Conservation (phyloP, 2,797 vertebrate species). For the Manis javanica region DNA sequence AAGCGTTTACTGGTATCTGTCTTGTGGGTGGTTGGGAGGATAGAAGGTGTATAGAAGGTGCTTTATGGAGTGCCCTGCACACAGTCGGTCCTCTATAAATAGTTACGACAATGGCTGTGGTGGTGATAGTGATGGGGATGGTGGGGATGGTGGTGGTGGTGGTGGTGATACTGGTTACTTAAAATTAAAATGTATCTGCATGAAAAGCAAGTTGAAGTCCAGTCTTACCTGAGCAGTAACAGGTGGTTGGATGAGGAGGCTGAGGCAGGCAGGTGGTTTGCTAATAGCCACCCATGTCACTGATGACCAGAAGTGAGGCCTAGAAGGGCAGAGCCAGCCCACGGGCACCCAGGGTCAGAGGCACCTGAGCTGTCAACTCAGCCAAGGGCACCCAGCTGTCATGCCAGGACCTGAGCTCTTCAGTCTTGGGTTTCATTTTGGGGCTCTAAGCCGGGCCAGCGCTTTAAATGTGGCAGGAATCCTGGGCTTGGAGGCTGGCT, state of each 20-base stretch:
- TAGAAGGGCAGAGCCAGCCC: neutral
- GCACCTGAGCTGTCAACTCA: neutral
- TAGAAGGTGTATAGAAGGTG: neutral
- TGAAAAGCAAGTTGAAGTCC: neutral
- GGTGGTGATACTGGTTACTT: neutral
- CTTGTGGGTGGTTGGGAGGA: neutral
- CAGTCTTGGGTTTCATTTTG: neutral
- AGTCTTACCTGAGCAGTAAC: neutral
- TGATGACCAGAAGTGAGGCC: neutral
- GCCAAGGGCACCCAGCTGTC: neutral
- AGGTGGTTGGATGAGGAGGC: neutral
- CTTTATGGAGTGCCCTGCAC: neutral
- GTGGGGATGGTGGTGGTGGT: neutral
- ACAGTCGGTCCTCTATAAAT: neutral
- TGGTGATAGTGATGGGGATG: neutral
- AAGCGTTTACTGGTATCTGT: neutral
- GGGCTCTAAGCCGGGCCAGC: neutral
- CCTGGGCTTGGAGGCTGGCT: neutral
- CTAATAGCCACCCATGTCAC: rapidly evolving
- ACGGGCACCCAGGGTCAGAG: neutral
- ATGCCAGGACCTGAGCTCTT: neutral
- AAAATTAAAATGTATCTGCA: neutral
- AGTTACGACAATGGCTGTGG: neutral
- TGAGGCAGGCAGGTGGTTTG: neutral
- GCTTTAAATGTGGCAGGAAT: neutral